Base-by-base conservation (phyloP, 2,113 vertebrate genomes). In the Mustela lutreola region DNA sequence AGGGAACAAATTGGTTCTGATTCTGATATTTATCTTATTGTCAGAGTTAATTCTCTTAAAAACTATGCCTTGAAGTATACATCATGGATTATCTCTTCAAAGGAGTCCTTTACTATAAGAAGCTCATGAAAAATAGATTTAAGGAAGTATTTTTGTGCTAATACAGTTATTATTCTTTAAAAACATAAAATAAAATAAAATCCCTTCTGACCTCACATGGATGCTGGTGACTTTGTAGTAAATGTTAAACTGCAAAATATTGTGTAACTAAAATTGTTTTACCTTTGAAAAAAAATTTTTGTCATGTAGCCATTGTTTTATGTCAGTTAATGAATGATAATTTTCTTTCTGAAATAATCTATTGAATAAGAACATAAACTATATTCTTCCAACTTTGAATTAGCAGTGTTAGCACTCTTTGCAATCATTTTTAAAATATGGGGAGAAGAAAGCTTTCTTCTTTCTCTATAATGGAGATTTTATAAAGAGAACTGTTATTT, bases 361-460 rank as follows among this genome's bases (percentile, higher is more conserved):
- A 1, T 42, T 56, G 33, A 88, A 39, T 65, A 63, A 89, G 28
- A 85, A 62, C 6, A 67, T 80, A 88, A 94, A 21, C 42, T 81
- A 36, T 71, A 45, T 92, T 89, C 76, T 53, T 87, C 73, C 31
- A 88, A n/a, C 15, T 90, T 85, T 71, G 70, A 88, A 81, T 95
- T 95, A 70, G 19, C 65, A 79, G 11, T 94, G 31, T 81, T 96
- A 91, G 67, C 21, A 81, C 76, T 76, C 63, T 96, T 91, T 95
- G 65, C 12, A 94, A 73, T 85, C 50, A 85, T 16, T 94, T 71
- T 79, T 89, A 88, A 97, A 96, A 71, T 94, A 60, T 82, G 5
- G 2, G n/a, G 60, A 93, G 70, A 85, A 19, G 19, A 65, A 94
- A n/a, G 18, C 60, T 92, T 58, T 89, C 50, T 45, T 42, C 60